Conservation (phyloP, 2,888 invertebrate species). For the Eupithecia pulchellata region DNA sequence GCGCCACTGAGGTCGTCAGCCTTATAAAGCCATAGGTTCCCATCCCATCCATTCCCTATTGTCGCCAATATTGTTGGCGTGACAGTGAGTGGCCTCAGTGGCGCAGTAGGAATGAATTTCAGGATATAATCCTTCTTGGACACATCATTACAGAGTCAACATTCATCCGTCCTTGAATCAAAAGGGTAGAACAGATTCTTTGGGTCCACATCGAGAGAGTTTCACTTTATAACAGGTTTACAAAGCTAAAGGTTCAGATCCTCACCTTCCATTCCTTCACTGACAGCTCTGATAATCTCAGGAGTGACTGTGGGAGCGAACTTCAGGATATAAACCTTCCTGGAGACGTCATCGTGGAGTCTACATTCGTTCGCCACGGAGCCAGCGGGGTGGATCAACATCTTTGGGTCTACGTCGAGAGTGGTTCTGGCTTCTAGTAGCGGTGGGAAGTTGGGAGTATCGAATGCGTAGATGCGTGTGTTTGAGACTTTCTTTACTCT, state of each 20-base stretch:
- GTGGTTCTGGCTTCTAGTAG: conserved; percentile 87
- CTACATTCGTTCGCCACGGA: conserved; percentile 86
- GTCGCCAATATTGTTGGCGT: no score
- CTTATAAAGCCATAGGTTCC: no score
- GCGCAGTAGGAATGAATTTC: no score
- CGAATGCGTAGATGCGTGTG: conserved; percentile 92
- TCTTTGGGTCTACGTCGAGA: conserved; percentile 90
- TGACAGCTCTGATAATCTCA: conserved; percentile 89
- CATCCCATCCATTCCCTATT: no score
- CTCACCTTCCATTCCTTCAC: conserved; percentile 88
- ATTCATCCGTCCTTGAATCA: no score
- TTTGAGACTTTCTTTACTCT: conserved; percentile 92
- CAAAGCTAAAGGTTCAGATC: not conserved
- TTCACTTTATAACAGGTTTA: no score
- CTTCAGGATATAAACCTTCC: conserved; percentile 93
- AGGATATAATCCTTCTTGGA: no score
- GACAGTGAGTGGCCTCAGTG: no score
- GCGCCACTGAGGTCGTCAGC: no score
- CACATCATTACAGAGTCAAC: no score
- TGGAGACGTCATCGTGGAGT: conserved; percentile 90
- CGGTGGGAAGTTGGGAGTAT: conserved; percentile 93
- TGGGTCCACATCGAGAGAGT: no score
- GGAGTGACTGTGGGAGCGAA: conserved; percentile 96
- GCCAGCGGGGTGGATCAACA: conserved; percentile 71
- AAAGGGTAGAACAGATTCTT: no score